Conservation (phyloP, 2,113 vertebrate species). For the Tachysurus fulvidraco region DNA sequence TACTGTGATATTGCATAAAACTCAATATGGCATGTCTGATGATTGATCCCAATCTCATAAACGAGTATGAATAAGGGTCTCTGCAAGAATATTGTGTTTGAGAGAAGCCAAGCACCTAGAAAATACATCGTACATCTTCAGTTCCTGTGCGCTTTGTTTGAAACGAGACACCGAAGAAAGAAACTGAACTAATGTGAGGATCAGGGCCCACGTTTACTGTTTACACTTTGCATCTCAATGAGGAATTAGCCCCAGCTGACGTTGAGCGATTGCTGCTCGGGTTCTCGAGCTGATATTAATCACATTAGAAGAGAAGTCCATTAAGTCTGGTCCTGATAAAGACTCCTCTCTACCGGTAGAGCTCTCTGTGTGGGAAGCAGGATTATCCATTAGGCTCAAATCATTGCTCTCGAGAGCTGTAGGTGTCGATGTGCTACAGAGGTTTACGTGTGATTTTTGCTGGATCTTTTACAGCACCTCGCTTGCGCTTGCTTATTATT, state of each 20-base stretch:
- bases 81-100: not conserved
- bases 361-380: conserved; percentile 30
- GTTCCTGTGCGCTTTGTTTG: not conserved
- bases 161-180: not conserved
- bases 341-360: conserved; percentile 15
- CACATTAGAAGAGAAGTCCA: conserved; percentile 36
- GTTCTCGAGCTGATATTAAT: conserved; percentile 33
- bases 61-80: not conserved
- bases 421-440: conserved; percentile 23
- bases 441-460: not conserved
- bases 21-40: not conserved
- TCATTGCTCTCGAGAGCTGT: conserved; percentile 20
- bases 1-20: conserved; percentile 17
- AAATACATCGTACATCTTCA: not conserved
- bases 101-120: not conserved
- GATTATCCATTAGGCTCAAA: conserved; percentile 42
- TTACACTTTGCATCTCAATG: conserved; percentile 29
- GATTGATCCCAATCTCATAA: not conserved
- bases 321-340: conserved; percentile 35
- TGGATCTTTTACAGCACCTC: not conserved
- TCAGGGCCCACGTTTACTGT: conserved; percentile 3
- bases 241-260: conserved; percentile 29
- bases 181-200: conserved; percentile 14
- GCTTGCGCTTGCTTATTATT: not conserved
- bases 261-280: conserved; percentile 22